phyloP scores from a whole-genome alignment of 1,140 invertebrate species.

The Heterodera schachtii region DNA sequence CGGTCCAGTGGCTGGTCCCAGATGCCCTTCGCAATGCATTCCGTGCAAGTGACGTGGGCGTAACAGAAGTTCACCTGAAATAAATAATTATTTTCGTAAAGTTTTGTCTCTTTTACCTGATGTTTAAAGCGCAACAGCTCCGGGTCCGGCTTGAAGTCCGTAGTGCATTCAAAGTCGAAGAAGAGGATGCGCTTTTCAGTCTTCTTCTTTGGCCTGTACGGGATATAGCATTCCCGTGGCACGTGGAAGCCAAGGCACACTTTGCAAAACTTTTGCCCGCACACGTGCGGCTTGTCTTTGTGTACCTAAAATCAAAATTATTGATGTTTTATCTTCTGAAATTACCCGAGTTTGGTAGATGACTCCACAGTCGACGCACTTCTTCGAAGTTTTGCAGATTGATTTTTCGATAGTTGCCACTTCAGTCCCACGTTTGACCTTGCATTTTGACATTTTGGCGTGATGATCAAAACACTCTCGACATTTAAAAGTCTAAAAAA shows the following conservation, averaged over 20 bases:
- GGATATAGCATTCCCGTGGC: too few species aligned
- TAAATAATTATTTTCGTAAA: background rate
- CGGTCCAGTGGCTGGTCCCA: background rate
- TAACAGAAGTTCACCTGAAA: background rate
- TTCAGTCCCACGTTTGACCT: background rate
- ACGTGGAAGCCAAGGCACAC: too few species aligned
- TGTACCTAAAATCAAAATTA: too few species aligned
- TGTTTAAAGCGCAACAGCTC: background rate
- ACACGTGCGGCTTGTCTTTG: too few species aligned
- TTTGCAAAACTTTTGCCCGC: too few species aligned
- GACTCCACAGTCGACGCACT: background rate
- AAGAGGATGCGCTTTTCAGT: too few species aligned
- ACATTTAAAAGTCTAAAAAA: background rate
- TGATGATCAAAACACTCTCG: background rate
- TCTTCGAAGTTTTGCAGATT: background rate
- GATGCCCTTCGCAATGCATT: background rate
- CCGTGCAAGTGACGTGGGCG: background rate
- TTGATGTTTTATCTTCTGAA: too few species aligned
- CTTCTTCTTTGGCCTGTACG: too few species aligned
- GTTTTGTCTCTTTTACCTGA: background rate
- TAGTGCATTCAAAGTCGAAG: too few species aligned
- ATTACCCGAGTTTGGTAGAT: background rate
- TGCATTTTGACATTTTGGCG: background rate
- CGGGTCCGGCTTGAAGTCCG: too few species aligned
- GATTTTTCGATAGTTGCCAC: background rate